phyloP scores from a whole-genome alignment of 2,797 vertebrate species.

The Bradypus variegatus region DNA sequence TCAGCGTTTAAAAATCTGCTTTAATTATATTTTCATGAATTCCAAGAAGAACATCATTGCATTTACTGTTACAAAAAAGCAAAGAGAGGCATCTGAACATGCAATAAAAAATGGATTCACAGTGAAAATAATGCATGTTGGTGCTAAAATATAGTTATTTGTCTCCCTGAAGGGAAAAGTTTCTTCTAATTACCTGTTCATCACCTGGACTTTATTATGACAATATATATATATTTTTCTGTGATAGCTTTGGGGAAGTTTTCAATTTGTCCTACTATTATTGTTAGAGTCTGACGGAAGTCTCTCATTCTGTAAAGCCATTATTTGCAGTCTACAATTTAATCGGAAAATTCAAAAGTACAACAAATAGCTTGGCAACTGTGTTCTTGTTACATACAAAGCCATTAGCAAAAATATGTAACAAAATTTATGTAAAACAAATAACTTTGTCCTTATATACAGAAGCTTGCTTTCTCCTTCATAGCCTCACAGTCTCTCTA shows the following conservation, averaged over 20 bases:
- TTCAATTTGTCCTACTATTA: constrained; percentile 25
- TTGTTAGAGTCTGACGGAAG: background rate
- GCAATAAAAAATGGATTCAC: constrained; percentile 68
- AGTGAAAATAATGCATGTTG: constrained; percentile 65
- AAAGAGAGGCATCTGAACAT: constrained; percentile 67
- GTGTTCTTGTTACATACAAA: constrained; percentile 66
- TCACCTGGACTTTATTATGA: constrained; percentile 56
- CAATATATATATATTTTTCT: constrained; percentile 54
- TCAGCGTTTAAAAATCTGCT: constrained; percentile 74
- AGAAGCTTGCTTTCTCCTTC: constrained; percentile 43
- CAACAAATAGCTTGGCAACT: constrained; percentile 61
- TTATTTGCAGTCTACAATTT: constrained; percentile 34
- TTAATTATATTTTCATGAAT: constrained; percentile 74
- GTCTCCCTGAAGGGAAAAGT: constrained; percentile 62
- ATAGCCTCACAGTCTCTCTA: background rate
- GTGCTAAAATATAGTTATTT: constrained; percentile 70
- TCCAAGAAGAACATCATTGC: constrained; percentile 70
- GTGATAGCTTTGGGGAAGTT: constrained; percentile 43
- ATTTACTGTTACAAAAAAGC: constrained; percentile 72
- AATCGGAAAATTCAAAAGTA: constrained; percentile 65
- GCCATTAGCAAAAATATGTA: constrained; percentile 74
- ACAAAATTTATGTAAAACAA: constrained; percentile 63
- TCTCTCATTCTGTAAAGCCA: constrained; percentile 39
- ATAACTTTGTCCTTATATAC: constrained; percentile 53
- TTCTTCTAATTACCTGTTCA: constrained; percentile 54